Percentiles rank a stretch among this genome's conserved stretches.
These are phyloP conservation scores for Nemapogon koenigi DNA, from an alignment of 2,888 invertebrate species.

Conservation along the genomic window DNA sequence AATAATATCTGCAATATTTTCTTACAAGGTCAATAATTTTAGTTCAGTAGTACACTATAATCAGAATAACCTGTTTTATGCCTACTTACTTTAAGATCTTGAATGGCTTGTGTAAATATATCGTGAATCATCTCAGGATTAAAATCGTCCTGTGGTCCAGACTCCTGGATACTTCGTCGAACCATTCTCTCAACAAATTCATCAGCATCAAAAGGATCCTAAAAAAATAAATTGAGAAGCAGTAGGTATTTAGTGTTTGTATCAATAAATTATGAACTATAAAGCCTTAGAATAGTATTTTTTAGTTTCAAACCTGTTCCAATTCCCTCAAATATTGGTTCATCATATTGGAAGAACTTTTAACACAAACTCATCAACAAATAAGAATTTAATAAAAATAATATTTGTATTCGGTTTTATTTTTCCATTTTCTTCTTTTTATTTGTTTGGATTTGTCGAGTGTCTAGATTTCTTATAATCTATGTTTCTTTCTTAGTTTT, in stretches of 20 bases:
- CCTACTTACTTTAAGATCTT: slow-evolving; percentile 65
- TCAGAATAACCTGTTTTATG: slow-evolving; percentile 5
- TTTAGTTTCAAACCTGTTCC: slow-evolving; percentile 70
- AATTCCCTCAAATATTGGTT: slow-evolving; percentile 88
- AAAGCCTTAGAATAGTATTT: slow-evolving; percentile 9
- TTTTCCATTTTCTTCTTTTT: no score
- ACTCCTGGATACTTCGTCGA: slow-evolving; percentile 87
- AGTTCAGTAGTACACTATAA: slow-evolving; percentile 1
- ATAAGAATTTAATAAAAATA: no score
- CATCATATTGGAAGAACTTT: slow-evolving; percentile 81
- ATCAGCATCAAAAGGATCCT: slow-evolving; percentile 97
- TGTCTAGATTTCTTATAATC: no score
- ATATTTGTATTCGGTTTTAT: no score
- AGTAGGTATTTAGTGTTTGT: slow-evolving; percentile 4
- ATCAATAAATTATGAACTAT: slow-evolving; percentile 8
- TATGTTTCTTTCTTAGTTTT: no score
- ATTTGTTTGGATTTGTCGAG: no score
- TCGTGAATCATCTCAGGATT: slow-evolving; percentile 88
- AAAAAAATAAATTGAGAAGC: slow-evolving; percentile 19
- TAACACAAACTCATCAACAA: no score
- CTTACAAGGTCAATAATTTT: no score
- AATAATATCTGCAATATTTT: no score
- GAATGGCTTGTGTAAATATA: slow-evolving; percentile 92
- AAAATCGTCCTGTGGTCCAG: slow-evolving; percentile 72
- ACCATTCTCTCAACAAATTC: slow-evolving; percentile 97